Evolutionary conservation across 2,797 vertebrate genomes (phyloP), one percentile per base, ranked within the genome.

Genomic region (Oreochromis grahami): DNA sequence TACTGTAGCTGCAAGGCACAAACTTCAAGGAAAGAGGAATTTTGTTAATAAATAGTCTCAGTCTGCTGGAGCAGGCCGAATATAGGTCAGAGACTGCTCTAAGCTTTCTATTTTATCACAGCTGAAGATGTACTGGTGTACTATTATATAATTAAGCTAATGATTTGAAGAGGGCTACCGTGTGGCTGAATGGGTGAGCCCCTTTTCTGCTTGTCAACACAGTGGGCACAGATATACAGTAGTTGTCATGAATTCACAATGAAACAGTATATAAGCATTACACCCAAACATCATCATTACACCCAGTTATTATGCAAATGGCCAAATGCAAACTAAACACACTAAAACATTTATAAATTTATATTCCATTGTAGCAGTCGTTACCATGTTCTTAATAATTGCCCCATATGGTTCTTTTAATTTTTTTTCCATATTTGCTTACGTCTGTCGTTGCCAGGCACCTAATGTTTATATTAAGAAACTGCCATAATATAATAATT

Each of bases 61-160:
- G 86, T 76, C 78, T 86, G 82, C 76, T 78, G 79, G 55, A 90
- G 58, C 76, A 70, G 36, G 81, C 77, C 26, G 83, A 87, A 93
- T 93, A 89, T 93, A 88, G 92, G 89, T 93, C 92, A 92, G 74
- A 86, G 88, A 87, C 76, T 56, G 86, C 91, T 91, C 41, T 21
- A 2, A 90, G 90, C 87, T 80, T 87, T 80, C 77, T 36, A 55
- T 80, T 85, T 81, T 82, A 82, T 88, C 63, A 87, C 53, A 34
- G 79, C 45, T 88, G 41, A 91, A 92, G 88, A 77, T 43, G 24
- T 36, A 6, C 77, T 78, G 36, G 24, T 86, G 52, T 65, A 32
- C 36, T 17, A 55, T 72, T 85, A 83, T 50, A 84, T 36, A 58
- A 76, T 34, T 76, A 32, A 82, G 78, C 29, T 53, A n/a, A 74